phyloP scores from a whole-genome alignment of 2,888 invertebrate species.

The Drosophila leonis region DNA sequence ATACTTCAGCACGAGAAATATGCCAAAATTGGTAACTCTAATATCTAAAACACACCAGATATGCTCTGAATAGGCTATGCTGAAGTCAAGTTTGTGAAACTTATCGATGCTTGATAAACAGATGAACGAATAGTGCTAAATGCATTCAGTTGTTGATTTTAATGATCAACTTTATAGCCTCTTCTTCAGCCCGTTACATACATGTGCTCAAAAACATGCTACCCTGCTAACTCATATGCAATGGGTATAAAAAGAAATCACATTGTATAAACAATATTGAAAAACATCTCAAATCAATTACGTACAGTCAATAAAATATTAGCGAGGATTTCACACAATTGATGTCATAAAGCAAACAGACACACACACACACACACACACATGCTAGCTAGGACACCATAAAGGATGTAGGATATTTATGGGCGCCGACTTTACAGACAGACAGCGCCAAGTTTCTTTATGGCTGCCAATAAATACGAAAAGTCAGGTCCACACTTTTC shows the following conservation, averaged over 20 bases:
- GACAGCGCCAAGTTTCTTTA: constrained; percentile 71
- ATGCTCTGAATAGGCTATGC: too few species aligned
- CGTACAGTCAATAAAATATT: constrained; percentile 81
- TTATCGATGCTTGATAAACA: neutral
- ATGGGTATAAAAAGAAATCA: constrained; percentile 1
- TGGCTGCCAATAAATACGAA: constrained; percentile 74
- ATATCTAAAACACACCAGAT: too few species aligned
- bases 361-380: constrained; percentile 37
- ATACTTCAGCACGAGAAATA: too few species aligned
- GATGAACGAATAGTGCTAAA: neutral
- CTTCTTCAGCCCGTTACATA: neutral
- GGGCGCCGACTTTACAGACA: constrained; percentile 57
- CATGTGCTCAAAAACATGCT: neutral
- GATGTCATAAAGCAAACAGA: constrained; percentile 68
- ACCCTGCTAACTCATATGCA: neutral
- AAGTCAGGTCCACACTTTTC: constrained; percentile 73
- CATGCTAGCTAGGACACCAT: constrained; percentile 9
- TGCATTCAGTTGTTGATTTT: too few species aligned
- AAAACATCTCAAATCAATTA: constrained; percentile 82
- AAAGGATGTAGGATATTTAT: constrained; percentile 50
- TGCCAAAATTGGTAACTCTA: too few species aligned
- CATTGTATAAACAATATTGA: constrained; percentile 22
- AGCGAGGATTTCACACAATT: constrained; percentile 76
- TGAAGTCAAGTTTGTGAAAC: too few species aligned
- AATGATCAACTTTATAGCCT: neutral